A percentile compares a stretch with the other conserved stretches of the same genome.
These are phyloP conservation scores for Cecidostiba fungosa DNA, from an alignment of 2,888 invertebrate genomes.

Conservation along the genomic window DNA sequence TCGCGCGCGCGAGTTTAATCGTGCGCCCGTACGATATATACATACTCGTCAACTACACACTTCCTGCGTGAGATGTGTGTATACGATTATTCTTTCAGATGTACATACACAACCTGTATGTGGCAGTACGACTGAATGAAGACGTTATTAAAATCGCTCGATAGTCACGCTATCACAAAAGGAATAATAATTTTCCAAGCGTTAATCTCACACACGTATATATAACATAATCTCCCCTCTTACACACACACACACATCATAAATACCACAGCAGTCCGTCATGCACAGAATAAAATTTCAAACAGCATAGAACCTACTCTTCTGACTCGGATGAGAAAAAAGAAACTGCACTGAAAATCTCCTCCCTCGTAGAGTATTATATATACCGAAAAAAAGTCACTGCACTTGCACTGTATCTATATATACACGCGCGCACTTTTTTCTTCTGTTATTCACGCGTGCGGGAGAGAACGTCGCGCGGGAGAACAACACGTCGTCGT, in stretches of 20 bases:
- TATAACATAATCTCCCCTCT: too few species aligned
- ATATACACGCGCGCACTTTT: background rate
- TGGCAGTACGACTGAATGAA: background rate
- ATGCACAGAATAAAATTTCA: background rate
- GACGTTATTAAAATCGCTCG: background rate
- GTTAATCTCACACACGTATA: too few species aligned
- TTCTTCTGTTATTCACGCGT: background rate
- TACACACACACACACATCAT: too few species aligned
- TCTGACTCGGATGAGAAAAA: background rate
- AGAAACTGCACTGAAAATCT: background rate
- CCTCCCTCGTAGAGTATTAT: background rate
- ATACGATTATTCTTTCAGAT: background rate
- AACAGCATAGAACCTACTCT: background rate
- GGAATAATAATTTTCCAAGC: too few species aligned
- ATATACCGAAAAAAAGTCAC: background rate
- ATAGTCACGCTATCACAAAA: too few species aligned
- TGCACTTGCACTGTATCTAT: background rate
- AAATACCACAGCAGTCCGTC: background rate
- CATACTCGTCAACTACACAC: slow-evolving; percentile 13
- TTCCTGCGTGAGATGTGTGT: slow-evolving; percentile 22
- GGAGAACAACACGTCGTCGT: background rate
- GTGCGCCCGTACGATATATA: too few species aligned
- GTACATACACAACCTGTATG: too few species aligned
- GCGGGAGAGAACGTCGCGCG: background rate
- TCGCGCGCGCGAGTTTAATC: slow-evolving; percentile 8